phyloP scores from a whole-genome alignment of 2,113 vertebrate species.

The Dissostichus mawsoni region DNA sequence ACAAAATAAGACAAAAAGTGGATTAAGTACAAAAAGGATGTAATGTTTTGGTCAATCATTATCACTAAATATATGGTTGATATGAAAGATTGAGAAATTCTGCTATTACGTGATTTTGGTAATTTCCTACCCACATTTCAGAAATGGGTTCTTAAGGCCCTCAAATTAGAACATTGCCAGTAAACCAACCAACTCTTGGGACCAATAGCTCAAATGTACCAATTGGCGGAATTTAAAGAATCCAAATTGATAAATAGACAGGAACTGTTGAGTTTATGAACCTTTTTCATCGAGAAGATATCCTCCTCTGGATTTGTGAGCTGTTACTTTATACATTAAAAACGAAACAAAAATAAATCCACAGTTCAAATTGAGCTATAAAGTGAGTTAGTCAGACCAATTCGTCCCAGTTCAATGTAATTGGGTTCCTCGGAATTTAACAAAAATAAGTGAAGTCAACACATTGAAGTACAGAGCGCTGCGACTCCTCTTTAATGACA shows the following conservation, averaged over 20 bases:
- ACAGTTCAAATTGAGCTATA: background rate
- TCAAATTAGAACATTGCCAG: no score
- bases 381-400: background rate
- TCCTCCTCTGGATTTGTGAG: background rate
- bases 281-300: background rate
- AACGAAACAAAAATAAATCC: background rate
- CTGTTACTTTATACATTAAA: background rate
- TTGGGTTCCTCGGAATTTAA: background rate
- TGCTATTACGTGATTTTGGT: background rate
- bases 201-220: no score
- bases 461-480: slow-evolving; percentile 3
- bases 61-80: background rate
- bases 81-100: background rate
- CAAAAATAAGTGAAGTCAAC: background rate
- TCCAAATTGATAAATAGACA: background rate
- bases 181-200: no score
- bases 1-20: background rate
- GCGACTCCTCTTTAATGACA: slow-evolving; percentile 20
- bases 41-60: background rate
- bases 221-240: no score
- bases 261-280: background rate
- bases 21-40: background rate
- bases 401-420: background rate
- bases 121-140: background rate
- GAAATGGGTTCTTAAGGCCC: background rate